Evolutionary conservation across 2,797 vertebrate species (phyloP), one percentile per base, ranked within the genome.

Genomic region (Hippopotamyrus pictus): DNA sequence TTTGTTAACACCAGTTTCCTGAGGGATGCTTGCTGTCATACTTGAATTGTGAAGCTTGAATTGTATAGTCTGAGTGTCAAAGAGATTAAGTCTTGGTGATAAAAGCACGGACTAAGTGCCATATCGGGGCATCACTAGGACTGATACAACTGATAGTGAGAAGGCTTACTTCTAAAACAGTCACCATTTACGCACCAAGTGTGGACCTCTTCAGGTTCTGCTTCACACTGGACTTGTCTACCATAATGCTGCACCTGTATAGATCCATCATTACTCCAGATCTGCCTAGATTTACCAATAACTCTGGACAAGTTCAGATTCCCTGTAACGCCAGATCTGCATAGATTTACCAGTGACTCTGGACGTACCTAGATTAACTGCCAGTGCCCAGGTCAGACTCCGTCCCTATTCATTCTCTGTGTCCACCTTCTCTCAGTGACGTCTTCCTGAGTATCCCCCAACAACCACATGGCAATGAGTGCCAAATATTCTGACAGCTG

Each of bases 401-500:
- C 7, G n/a, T 50, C 48, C 29, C 8, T 95, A 94, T 93, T 92
- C 93, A 94, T 92, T 92, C 91, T 95, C 95, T 95, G 93, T 96
- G 94, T 95, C 94, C 93, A 91, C 93, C 93, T 90, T 94, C 93
- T 93, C 90, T 89, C 94, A 93, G 94, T 96, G 95, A 96, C 96
- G 95, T 96, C 95, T 94, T 95, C 93, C 65, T 88, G 92, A 89
- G 95, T 95, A 95, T 95, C 95, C 95, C 95, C 93, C 95, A 92
- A 95, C 95, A 95, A 96, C 95, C 87, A 94, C 96, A 96, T 95
- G 95, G 95, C 93, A 94, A 96, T 93, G 94, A 92, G 93, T 93
- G 92, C 93, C 92, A 93, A 92, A 93, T 95, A 95, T 96, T 94
- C 95, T 91, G 93, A 96, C 95, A 94, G 94, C 95, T 93, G 94